A percentile compares a stretch with the other conserved stretches of the same genome.
phyloP scores from a whole-genome alignment of 2,797 vertebrate genomes.

The Chloroceryle amazona region DNA sequence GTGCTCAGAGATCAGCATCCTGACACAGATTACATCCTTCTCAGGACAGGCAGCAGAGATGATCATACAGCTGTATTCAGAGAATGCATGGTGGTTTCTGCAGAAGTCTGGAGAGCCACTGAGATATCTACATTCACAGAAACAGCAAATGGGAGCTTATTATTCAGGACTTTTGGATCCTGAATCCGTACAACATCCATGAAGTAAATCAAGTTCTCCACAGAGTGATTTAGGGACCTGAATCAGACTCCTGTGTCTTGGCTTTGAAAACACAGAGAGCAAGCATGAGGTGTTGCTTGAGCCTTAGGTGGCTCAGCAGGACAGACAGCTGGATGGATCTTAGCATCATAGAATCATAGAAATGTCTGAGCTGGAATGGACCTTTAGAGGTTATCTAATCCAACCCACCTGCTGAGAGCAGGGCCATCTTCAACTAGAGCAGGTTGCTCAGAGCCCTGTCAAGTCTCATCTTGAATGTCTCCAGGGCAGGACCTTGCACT shows the following conservation, averaged over 20 bases:
- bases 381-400: too few relatives aligned
- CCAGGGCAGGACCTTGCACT: too few relatives aligned
- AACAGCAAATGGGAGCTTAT: background rate
- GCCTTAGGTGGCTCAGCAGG: background rate
- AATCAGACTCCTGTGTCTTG: background rate
- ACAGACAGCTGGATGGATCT: background rate
- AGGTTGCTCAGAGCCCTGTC: too few relatives aligned
- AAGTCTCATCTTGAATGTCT: too few relatives aligned
- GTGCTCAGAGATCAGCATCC: background rate
- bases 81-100: background rate
- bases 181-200: accelerated
- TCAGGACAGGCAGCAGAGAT: background rate
- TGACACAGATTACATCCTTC: background rate
- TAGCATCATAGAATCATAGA: too few relatives aligned
- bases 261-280: background rate
- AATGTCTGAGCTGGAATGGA: too few relatives aligned
- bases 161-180: background rate
- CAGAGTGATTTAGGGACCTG: background rate
- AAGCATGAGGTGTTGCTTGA: background rate
- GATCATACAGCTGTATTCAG: background rate
- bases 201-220: background rate
- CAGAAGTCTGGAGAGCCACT: background rate
- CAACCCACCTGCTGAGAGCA: too few relatives aligned
- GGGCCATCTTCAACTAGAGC: too few relatives aligned
- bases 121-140: background rate